A percentile compares a stretch with the other conserved stretches of the same genome.
Conservation (phyloP, 1,140 invertebrate species). For the Archivesica marissinica region DNA sequence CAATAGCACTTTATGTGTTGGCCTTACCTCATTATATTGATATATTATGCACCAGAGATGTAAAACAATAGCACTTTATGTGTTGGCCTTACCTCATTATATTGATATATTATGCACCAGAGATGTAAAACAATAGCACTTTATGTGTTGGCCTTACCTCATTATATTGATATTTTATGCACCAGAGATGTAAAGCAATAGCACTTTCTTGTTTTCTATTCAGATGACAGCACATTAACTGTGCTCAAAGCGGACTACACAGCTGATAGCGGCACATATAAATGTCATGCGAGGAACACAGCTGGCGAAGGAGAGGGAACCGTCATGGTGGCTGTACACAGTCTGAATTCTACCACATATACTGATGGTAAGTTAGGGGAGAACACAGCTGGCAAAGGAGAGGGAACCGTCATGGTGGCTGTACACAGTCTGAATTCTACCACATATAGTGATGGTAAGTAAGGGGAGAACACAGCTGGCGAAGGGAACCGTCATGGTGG, state of each 20-base stretch:
- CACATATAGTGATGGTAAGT: no score
- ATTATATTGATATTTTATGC: neutral
- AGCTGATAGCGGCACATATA: conserved; percentile 91
- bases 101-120: no score
- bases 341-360: conserved; percentile 58
- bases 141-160: neutral
- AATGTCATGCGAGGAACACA: conserved; percentile 90
- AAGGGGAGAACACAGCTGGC: no score
- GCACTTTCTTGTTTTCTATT: conserved; percentile 37
- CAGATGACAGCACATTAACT: conserved; percentile 88
- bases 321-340: conserved; percentile 82
- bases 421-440: no score
- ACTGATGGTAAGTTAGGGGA: conserved; percentile 26
- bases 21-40: no score
- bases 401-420: no score
- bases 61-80: no score
- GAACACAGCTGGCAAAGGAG: no score
- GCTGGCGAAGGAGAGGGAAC: conserved; percentile 90
- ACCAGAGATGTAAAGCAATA: neutral
- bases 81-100: no score
- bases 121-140: neutral
- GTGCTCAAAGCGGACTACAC: conserved; percentile 89
- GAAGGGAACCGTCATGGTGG: no score
- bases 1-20: no score
- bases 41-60: no score